Percentiles rank a stretch among this genome's conserved stretches.
phyloP scores from a whole-genome alignment of 2,888 invertebrate species.

The Cylindroiulus punctatus region DNA sequence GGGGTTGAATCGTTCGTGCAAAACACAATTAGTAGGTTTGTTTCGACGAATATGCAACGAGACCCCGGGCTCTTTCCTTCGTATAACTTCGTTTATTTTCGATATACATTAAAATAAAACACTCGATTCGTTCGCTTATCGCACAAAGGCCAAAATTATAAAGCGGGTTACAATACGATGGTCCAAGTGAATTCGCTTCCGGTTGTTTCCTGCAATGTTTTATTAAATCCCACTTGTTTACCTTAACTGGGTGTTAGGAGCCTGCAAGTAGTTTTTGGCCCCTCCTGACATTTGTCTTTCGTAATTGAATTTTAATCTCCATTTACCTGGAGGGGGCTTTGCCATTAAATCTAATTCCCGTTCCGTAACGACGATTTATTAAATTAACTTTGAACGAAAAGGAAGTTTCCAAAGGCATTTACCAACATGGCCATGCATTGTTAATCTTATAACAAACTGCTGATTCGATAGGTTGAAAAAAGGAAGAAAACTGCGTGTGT shows the following conservation, averaged over 20 bases:
- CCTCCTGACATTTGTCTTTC: background rate
- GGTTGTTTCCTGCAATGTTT: background rate
- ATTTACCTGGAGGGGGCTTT: constrained; percentile 15
- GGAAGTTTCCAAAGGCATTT: background rate
- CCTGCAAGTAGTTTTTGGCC: background rate
- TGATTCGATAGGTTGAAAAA: no score
- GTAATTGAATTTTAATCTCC: constrained; percentile 42
- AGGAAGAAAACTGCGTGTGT: no score
- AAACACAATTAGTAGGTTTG: background rate
- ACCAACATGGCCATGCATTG: background rate
- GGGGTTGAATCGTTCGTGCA: background rate
- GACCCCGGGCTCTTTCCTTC: background rate
- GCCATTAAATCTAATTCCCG: constrained; percentile 30
- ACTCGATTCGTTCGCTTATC: background rate
- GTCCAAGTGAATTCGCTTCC: background rate
- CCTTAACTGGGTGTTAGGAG: constrained; percentile 9
- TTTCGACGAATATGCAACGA: background rate
- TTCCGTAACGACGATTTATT: constrained; percentile 23
- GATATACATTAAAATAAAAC: constrained; percentile 21
- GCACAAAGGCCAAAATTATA: background rate
- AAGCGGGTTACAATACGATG: background rate
- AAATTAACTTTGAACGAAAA: background rate
- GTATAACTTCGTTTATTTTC: constrained; percentile 25
- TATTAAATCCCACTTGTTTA: background rate
- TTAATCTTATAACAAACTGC: no score